Evolutionary conservation across 2,888 invertebrate genomes (phyloP), one percentile per base, ranked within the genome.

Genomic region (Phaonia tiefii): DNA sequence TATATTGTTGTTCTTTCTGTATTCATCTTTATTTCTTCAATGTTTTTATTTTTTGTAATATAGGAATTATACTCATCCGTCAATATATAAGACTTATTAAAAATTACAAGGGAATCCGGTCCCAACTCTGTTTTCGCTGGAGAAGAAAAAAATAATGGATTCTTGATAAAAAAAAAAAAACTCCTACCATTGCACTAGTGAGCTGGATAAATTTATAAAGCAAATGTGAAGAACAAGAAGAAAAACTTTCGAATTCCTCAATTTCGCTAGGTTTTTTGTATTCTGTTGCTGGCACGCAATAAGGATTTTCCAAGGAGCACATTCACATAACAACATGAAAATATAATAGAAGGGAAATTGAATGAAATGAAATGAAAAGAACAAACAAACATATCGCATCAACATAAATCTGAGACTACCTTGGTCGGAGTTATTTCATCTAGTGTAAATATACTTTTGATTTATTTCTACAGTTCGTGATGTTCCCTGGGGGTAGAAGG

Each of bases 21-120:
- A 60, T 1, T 63, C 49, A 42, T 69, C 25, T 10, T 25, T 11
- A 13, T 15, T 54, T 46, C 26, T 15, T 22, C 63, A 15, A 51
- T 58, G 15, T 56, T 25, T 46, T 39, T 42, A 13, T 17, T 51
- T 54, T 51, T 17, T 70, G 69, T 49, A 37, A 17, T 49, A 20
- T 20, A 2, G 20, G 49, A 20, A 20, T 10, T 49, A 49, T 20
- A 75, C 31, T n/a, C 26, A 25, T 7, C 15, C 22, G 44, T 20
- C 22, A 37, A 37, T 44, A 74, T n/a, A n/a, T 11, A 22, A 54
- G 22, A 22, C 54, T 54, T 31, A 66, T 44, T 66, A 49, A 66
- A 46, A 46, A 66, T 46, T 10, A 17, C 46, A 54, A 13, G 5
- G 13, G 25, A 54, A 54, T 54, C 54, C 26, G 25, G 26, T 54